Evolutionary conservation across 2,888 invertebrate species (phyloP), one percentile per base, ranked within the genome.

Genomic region (Sclerodermus sp.): DNA sequence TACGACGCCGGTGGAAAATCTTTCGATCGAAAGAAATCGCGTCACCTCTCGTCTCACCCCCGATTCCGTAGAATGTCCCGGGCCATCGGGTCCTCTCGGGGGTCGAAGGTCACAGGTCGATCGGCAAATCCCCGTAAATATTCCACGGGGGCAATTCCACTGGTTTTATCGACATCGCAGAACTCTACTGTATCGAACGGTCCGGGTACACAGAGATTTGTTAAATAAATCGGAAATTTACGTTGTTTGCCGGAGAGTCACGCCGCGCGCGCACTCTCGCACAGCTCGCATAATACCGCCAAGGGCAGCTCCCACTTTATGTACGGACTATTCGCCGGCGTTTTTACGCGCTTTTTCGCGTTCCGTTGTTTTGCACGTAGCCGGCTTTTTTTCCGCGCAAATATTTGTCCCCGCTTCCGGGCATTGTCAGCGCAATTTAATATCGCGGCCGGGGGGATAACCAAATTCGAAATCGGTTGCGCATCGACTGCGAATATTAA

Each of bases 181-280:
- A n/a, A n/a, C n/a, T n/a, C n/a, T n/a, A n/a, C n/a, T n/a, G n/a
- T n/a, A n/a, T n/a, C n/a, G n/a, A n/a, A n/a, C n/a, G n/a, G n/a
- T 5, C 36, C 48, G 48, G 51, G 57, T 52, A 60, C 57, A 63
- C 64, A 57, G 58, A 63, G 8, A 23, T 23, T 57, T 60, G 51
- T 49, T 54, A 60, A 68, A 62, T 61, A 67, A 67, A 61, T 68
- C 62, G 63, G 54, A 58, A 68, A 70, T 68, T 66, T 64, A 67
- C 67, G 60, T 59, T 68, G 66, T 63, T 70, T 68, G 66, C 58
- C 49, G 48, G 50, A 46, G 50, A 54, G 58, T 53, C 49, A 55
- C 45, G 50, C 54, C 48, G 64, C 62, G 57, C 48, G 64, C 62
- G 64, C 62, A 62, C 59, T 63, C 55, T 51, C 55, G 32, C 54